phyloP scores from a whole-genome alignment of 2,113 vertebrate species.

The Glaucomys volans region DNA sequence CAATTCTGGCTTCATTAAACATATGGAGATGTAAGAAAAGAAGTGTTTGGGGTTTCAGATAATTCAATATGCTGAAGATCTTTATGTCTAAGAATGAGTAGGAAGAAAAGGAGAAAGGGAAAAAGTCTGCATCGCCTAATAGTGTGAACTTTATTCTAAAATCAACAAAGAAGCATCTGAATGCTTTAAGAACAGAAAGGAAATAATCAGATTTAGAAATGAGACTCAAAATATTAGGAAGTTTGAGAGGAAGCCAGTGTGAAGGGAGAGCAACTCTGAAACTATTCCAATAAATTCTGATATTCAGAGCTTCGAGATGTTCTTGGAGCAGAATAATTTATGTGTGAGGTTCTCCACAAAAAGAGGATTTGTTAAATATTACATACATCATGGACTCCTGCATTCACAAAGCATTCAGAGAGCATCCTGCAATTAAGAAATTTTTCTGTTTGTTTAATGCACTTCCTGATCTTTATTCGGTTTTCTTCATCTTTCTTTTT shows the following conservation, averaged over 20 bases:
- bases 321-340: background rate
- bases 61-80: background rate
- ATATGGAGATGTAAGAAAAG: background rate
- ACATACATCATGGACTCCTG: background rate
- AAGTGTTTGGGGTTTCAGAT: background rate
- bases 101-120: background rate
- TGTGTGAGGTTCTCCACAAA: background rate
- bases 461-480: background rate
- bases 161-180: background rate
- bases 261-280: background rate
- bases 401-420: background rate
- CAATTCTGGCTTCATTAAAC: background rate
- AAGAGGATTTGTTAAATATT: background rate
- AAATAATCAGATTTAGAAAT: slow-evolving; percentile 20
- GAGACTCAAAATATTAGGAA: background rate
- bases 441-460: background rate
- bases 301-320: background rate
- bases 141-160: background rate
- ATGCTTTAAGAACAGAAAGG: background rate
- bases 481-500: background rate
- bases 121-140: background rate
- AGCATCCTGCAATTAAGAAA: background rate
- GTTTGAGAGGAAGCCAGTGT: background rate
- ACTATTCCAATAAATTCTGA: background rate
- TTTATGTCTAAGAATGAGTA: background rate